Evolutionary conservation across 1,140 invertebrate species (phyloP), one percentile per base, ranked within the genome.

Genomic region (Philotrypesis tridentata): DNA sequence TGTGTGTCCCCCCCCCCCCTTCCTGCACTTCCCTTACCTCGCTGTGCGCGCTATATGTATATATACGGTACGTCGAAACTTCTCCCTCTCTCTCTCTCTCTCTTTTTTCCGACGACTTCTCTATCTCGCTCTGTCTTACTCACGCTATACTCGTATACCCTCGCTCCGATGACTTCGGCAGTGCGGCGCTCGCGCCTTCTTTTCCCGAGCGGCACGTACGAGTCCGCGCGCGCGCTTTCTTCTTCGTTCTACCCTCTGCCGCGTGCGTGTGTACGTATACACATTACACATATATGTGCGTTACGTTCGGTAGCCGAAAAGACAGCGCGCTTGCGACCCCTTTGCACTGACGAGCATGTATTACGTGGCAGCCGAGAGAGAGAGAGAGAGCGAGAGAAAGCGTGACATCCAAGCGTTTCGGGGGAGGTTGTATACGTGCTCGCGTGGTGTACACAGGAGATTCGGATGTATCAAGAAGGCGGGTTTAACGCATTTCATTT

Each of bases 1-100:
- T 31, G 75, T 67, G 76, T 79, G 79, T 65, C 73, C 83, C 61
- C 80, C 72, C 76, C 82, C 80, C 82, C 79, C 82, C 82, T 40
- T 82, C 83, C 71, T 72, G 75, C 80, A 82, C 68, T 67, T 21
- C 67, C 55, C 60, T 11, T 31, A 37, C 74, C 85, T 83, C 25
- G 63, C 63, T 65, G 0, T 70, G 2, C 27, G n/a, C 37, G n/a
- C n/a, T n/a, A n/a, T n/a, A n/a, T n/a, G n/a, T n/a, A n/a, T n/a
- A n/a, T n/a, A n/a, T 27, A 1, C 40, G 12, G 9, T 33, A 60
- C 48, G n/a, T 48, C 25, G 40, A 43, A n/a, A 55, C 21, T 55
- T 55, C 67, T 70, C 76, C 27, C 67, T 70, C 40, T 60, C 60
- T 17, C 65, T 31, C 23, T 48, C 0, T 8, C 11, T 33, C 23